These are phyloP conservation scores for Manis crassicaudata DNA, from an alignment of 2,797 vertebrate genomes.

Conservation along the genomic window DNA sequence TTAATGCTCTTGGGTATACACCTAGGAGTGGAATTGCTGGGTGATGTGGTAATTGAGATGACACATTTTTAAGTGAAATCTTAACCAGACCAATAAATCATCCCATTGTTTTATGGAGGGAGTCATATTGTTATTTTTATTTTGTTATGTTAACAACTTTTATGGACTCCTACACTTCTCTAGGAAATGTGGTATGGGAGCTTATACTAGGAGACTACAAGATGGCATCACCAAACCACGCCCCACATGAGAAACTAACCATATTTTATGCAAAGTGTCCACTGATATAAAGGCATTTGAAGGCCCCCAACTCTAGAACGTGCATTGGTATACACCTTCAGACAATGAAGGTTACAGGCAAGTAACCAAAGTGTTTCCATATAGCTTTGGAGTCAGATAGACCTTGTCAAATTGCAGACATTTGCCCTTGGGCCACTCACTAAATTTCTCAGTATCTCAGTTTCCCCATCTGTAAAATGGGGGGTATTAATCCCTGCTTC, in stretches of 20 bases:
- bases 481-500: background rate
- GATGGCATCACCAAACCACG: background rate
- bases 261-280: conserved; percentile 29
- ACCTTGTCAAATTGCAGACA: background rate
- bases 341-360: background rate
- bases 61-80: conserved; percentile 37
- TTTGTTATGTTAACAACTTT: conserved; percentile 39
- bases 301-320: background rate
- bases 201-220: conserved; percentile 16
- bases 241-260: conserved; percentile 7
- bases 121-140: conserved; percentile 41
- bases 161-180: background rate
- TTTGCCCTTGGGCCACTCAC: background rate
- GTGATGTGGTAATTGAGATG: background rate
- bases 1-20: background rate
- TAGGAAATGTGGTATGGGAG: conserved; percentile 24
- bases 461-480: conserved; percentile 45
- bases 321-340: background rate
- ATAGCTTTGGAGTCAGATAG: background rate
- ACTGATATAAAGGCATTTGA: conserved; percentile 1
- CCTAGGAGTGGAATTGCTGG: conserved; percentile 12
- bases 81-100: conserved; percentile 29
- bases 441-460: conserved; percentile 8
- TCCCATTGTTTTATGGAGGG: background rate
- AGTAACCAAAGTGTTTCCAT: conserved; percentile 26